Base-by-base conservation (phyloP, 2,113 vertebrate species). In the Calidris pugnax region DNA sequence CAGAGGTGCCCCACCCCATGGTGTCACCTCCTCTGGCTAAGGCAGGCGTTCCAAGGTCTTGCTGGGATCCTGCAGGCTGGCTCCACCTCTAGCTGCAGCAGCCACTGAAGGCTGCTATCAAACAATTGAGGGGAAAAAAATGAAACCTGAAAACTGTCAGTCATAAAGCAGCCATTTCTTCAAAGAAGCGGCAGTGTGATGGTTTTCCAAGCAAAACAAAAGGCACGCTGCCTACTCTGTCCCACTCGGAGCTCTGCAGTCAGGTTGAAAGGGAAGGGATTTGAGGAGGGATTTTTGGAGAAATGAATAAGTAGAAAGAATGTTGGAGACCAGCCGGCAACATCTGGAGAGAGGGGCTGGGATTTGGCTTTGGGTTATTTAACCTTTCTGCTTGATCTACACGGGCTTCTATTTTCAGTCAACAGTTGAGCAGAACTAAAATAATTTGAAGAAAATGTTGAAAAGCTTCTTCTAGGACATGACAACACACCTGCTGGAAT, bases 181-280 rank as follows among this genome's bases (percentile, higher is more conserved):
- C 86, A 92, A 93, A 95, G 77, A 71, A 45, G 5, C 23, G 33
- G 20, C 3, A 4, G 8, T 48, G 53, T 85, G 78, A 47, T 43
- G 47, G 37, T 41, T 86, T 90, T 93, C 93, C 91, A 95, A 92
- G 56, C 7, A 73, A 96, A 96, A 95, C 20, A 92, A 84, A 91
- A 87, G 64, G 18, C 85, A 68, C 0, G 0, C 47, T 80, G 85
- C 60, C 68, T 95, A 50, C 17, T 43, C 68, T 77, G 50, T 80
- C 45, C 26, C 16, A 71, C 64, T 95, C 73, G 71, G 71, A 93
- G 20, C 23, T 74, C 72, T 84, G 47, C 22, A 81, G 43, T 63
- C 26, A 47, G 28, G 59, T 90, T 92, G 83, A 95, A 97, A 95
- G 68, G 32, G n/a, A 84, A 47, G 7, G 68, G 83, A 84, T 95